phyloP scores from a whole-genome alignment of 2,888 invertebrate genomes.

The Dione vanillae region DNA sequence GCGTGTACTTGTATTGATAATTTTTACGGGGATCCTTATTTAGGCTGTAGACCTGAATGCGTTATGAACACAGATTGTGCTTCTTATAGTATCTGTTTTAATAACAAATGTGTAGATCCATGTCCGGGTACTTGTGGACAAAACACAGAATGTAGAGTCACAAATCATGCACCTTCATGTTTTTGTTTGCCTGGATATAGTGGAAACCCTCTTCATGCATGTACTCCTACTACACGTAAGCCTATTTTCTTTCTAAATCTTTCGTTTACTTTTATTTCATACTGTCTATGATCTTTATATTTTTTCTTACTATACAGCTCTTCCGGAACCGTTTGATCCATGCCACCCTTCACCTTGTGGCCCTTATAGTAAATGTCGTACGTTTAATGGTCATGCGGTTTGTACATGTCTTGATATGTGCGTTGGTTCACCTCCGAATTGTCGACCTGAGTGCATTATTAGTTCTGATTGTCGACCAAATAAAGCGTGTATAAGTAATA shows the following conservation, averaged over 20 bases:
- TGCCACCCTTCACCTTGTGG: constrained; percentile 92
- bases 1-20: constrained; percentile 90
- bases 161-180: constrained; percentile 91
- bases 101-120: constrained; percentile 91
- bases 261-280: constrained; percentile 55
- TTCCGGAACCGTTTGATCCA: constrained; percentile 84
- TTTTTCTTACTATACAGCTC: constrained; percentile 69
- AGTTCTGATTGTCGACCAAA: constrained; percentile 91
- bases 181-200: constrained; percentile 88
- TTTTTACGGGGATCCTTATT: constrained; percentile 91
- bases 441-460: constrained; percentile 90
- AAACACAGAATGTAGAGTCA: constrained; percentile 89
- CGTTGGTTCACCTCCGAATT: constrained; percentile 90
- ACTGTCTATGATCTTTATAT: constrained; percentile 56
- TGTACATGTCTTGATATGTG: constrained; percentile 90
- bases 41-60: constrained; percentile 92
- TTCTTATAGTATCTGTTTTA: constrained; percentile 88
- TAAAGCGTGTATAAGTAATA: constrained; percentile 90
- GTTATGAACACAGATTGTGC: constrained; percentile 91
- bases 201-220: constrained; percentile 89
- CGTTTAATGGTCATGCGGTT: constrained; percentile 88
- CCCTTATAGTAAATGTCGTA: constrained; percentile 90
- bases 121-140: constrained; percentile 91
- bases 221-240: constrained; percentile 86
- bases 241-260: constrained; percentile 68